A percentile compares a stretch with the other conserved stretches of the same genome.
phyloP scores from a whole-genome alignment of 2,113 vertebrate species.

The Actinemys pallida region DNA sequence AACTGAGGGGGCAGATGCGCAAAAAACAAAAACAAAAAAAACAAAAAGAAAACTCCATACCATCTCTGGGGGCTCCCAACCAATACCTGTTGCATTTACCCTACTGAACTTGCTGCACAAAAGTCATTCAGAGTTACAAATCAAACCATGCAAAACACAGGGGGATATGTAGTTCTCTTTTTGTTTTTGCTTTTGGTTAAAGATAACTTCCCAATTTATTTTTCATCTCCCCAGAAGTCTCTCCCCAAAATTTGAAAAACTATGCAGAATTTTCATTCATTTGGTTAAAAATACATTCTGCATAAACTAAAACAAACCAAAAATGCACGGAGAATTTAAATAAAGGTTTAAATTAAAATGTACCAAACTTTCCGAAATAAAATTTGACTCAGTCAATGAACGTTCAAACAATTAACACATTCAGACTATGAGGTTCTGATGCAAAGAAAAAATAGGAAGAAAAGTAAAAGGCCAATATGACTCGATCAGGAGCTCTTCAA shows the following conservation, averaged over 20 bases:
- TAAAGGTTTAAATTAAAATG: constrained; percentile 28
- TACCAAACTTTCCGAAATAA: constrained; percentile 31
- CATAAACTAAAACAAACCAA: not conserved
- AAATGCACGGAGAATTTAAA: not conserved
- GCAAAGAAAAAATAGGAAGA: not conserved
- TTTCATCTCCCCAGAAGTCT: constrained; percentile 39
- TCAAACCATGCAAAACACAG: constrained; percentile 23
- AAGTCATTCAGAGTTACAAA: constrained; percentile 27
- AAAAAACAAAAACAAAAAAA: constrained; percentile 48
- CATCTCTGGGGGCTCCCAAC: constrained; percentile 13
- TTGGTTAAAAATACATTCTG: constrained; percentile 41
- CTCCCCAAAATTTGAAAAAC: constrained; percentile 21
- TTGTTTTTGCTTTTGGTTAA: constrained; percentile 37
- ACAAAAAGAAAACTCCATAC: not conserved
- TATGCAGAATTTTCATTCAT: not conserved
- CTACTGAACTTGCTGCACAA: not conserved
- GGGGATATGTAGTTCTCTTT: not conserved
- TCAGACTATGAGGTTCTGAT: not conserved
- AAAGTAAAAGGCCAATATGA: not conserved
- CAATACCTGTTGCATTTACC: not conserved
- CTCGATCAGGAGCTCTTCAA: not conserved
- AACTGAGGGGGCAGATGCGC: not conserved
- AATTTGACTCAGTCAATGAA: not conserved
- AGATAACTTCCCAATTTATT: constrained; percentile 33
- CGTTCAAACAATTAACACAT: not conserved